Evolutionary conservation across 2,797 vertebrate species (phyloP).

Genomic region (Muraenolepis orangiensis): DNA sequence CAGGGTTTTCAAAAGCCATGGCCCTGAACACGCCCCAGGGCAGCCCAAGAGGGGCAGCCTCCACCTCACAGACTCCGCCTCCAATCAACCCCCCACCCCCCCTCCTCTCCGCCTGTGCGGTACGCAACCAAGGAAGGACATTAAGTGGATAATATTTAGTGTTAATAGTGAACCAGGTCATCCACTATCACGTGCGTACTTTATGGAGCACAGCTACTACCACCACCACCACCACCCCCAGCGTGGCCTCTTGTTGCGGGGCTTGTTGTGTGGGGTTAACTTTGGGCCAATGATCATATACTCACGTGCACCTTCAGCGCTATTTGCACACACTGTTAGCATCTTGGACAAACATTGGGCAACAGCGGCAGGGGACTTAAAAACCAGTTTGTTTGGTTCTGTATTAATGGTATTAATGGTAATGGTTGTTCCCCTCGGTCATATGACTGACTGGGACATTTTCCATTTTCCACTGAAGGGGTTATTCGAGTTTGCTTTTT

Average conservation of each 20-base stretch:
- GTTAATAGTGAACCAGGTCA: slow-evolving; percentile 80
- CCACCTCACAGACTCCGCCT: slow-evolving; percentile 63
- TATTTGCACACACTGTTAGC: slow-evolving; percentile 57
- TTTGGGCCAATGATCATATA: slow-evolving; percentile 68
- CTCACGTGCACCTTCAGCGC: slow-evolving; percentile 52
- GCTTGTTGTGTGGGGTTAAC: too few species aligned
- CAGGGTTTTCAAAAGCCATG: slow-evolving; percentile 69
- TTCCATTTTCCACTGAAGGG: slow-evolving; percentile 37
- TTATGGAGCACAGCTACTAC: slow-evolving; percentile 79
- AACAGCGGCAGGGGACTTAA: slow-evolving; percentile 61
- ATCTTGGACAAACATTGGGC: slow-evolving; percentile 72
- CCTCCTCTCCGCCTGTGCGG: slow-evolving; percentile 64
- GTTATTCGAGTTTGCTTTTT: slow-evolving; percentile 28
- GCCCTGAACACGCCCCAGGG: slow-evolving; percentile 73
- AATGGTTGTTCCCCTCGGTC: slow-evolving; percentile 54
- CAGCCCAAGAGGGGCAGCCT: slow-evolving; percentile 63
- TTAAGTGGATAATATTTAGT: slow-evolving; percentile 76
- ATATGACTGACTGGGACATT: slow-evolving; percentile 56
- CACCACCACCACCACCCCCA: too few species aligned
- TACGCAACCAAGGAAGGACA: slow-evolving; percentile 69
- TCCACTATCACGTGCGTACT: slow-evolving; percentile 76
- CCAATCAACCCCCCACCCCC: slow-evolving; percentile 51
- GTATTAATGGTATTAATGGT: slow-evolving; percentile 45
- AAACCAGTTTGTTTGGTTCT: slow-evolving; percentile 47
- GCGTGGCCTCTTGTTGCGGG: too few species aligned